phyloP scores from a whole-genome alignment of 2,113 vertebrate genomes.

The Pangasianodon gigas region DNA sequence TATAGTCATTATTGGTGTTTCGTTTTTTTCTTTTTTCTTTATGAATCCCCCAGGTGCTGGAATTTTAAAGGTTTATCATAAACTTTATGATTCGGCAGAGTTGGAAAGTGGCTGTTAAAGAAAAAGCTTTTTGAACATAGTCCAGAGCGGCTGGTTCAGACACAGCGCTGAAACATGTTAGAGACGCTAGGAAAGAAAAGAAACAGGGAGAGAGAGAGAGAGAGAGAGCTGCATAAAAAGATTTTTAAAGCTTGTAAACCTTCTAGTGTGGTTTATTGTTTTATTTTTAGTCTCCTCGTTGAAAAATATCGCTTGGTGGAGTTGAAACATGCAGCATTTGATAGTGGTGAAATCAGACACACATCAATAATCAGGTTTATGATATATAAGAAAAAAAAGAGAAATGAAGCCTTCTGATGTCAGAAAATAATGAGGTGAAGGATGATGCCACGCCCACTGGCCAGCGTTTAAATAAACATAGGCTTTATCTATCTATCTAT shows the following conservation, averaged over 20 bases:
- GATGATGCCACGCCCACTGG: not conserved
- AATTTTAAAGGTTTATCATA: slow-evolving; percentile 55
- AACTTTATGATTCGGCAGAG: slow-evolving; percentile 52
- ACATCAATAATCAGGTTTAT: not conserved
- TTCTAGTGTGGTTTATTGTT: not conserved
- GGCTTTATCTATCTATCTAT: too few relatives aligned
- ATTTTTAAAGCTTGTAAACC: not conserved
- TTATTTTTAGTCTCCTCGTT: not conserved
- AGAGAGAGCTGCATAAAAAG: not conserved
- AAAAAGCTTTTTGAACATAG: slow-evolving; percentile 59
- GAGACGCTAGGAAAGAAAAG: not conserved
- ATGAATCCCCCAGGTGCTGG: not conserved
- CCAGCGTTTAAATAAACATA: not conserved
- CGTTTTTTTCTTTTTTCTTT: not conserved
- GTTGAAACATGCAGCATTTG: not conserved
- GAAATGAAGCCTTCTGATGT: not conserved
- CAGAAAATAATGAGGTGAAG: not conserved
- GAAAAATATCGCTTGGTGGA: not conserved
- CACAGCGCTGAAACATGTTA: not conserved
- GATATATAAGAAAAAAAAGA: not conserved
- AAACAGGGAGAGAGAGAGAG: not conserved
- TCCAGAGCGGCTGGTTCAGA: slow-evolving; percentile 62
- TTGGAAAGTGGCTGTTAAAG: slow-evolving; percentile 54
- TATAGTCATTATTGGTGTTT: not conserved
- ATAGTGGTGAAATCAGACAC: not conserved